phyloP scores from a whole-genome alignment of 2,113 vertebrate genomes.

The Tyto alba region DNA sequence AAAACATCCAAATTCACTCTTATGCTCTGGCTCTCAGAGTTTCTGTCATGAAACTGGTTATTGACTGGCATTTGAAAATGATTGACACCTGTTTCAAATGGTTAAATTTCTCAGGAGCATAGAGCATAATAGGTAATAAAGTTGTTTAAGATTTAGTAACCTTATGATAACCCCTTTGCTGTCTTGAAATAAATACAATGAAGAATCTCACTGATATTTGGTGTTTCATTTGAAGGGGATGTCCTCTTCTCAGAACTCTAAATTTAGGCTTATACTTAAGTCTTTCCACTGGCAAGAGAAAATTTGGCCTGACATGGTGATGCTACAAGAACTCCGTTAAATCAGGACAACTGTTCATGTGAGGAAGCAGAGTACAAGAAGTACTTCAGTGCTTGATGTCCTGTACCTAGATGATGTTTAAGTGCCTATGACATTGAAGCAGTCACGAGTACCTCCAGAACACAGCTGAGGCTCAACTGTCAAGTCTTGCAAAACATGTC shows the following conservation, averaged over 20 bases:
- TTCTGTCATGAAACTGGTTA: slow-evolving; percentile 60
- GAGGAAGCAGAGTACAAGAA: neutral
- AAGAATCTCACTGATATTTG: neutral
- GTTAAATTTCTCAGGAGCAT: neutral
- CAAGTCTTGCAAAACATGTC: neutral
- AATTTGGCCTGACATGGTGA: neutral
- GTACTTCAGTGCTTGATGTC: neutral
- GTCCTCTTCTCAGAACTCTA: neutral
- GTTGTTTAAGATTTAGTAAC: neutral
- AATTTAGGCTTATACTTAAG: neutral
- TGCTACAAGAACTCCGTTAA: neutral
- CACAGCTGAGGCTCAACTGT: neutral
- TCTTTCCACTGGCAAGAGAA: neutral
- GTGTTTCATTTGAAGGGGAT: neutral
- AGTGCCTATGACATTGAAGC: neutral
- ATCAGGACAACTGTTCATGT: neutral
- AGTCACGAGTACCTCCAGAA: neutral
- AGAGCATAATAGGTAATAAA: slow-evolving; percentile 24
- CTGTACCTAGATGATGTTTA: neutral
- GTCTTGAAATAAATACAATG: neutral
- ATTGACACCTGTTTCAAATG: neutral
- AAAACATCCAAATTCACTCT: slow-evolving; percentile 35
- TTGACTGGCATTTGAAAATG: slow-evolving; percentile 44
- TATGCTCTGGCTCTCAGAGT: slow-evolving; percentile 53
- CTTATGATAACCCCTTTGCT: slow-evolving; percentile 1